Percentiles rank a stretch among this genome's conserved stretches.
These are phyloP conservation scores for silkworm (Bombyx mori) DNA, from an alignment of 1,140 invertebrate genomes.

Conservation along the genomic window ASM3026992v2 NC_085127.1:13440001-13440500, in stretches of 20 bases:
- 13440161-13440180: slow-evolving; percentile 90
- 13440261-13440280: slow-evolving; percentile 93
- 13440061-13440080: slow-evolving; percentile 95
- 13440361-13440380: slow-evolving; percentile 88
- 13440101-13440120: slow-evolving; percentile 81
- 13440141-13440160: slow-evolving; percentile 92
- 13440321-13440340: slow-evolving; percentile 88
- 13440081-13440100: slow-evolving; percentile 82
- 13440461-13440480: slow-evolving; percentile 54
- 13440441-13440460: slow-evolving; percentile 82
- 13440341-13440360: slow-evolving; percentile 92
- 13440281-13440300: slow-evolving; percentile 91
- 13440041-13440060: slow-evolving; percentile 95
- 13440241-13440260: slow-evolving; percentile 88
- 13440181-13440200: slow-evolving; percentile 89
- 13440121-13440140: slow-evolving; percentile 90
- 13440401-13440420: slow-evolving; percentile 89
- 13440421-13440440: slow-evolving; percentile 87
- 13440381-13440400: slow-evolving; percentile 90
- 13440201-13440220: slow-evolving; percentile 91
- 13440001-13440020: slow-evolving; percentile 94
- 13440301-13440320: slow-evolving; percentile 85
- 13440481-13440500: slow-evolving; percentile 29
- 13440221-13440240: slow-evolving; percentile 96
- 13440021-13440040: slow-evolving; percentile 84